phyloP scores from a whole-genome alignment of 92 coral and sea anemone species.

The Porites divaricata region DNA sequence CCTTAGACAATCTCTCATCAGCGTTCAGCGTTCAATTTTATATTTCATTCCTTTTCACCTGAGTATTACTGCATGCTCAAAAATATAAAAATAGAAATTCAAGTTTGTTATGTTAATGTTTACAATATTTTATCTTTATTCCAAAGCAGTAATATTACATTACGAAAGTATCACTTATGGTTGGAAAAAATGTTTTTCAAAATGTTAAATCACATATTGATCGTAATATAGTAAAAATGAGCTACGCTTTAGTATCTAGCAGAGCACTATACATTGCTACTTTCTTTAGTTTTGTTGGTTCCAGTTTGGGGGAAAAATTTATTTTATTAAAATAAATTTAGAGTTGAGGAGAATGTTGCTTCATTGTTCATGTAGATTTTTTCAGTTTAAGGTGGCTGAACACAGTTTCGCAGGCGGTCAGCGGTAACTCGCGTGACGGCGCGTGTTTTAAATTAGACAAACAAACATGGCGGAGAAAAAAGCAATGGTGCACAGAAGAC shows the following conservation, averaged over 20 bases:
- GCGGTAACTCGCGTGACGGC: no score
- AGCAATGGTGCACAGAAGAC: no score
- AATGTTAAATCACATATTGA: constrained; percentile 2
- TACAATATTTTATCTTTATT: neutral
- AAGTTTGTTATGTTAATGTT: neutral
- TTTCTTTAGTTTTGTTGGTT: neutral
- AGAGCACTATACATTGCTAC: neutral
- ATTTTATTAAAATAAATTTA: neutral
- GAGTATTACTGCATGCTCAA: constrained; percentile 1
- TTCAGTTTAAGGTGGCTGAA: no score
- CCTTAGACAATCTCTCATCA: no score
- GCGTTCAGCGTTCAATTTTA: no score
- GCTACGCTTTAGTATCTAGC: constrained; percentile 1
- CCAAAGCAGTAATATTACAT: constrained; percentile 10
- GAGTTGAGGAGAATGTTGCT: neutral
- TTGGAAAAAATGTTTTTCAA: neutral
- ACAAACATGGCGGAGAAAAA: no score
- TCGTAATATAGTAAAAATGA: neutral
- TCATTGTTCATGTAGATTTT: neutral
- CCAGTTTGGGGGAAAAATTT: constrained; percentile 2
- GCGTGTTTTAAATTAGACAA: no score
- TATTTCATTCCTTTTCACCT: neutral
- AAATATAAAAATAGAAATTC: neutral
- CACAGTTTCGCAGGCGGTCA: no score
- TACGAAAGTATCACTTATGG: neutral